A percentile compares a stretch with the other conserved stretches of the same genome.
Evolutionary conservation across 30 jellyfish, hydroid and myxozoan species (phyloP).

Genomic region (Mastigias papua): DNA sequence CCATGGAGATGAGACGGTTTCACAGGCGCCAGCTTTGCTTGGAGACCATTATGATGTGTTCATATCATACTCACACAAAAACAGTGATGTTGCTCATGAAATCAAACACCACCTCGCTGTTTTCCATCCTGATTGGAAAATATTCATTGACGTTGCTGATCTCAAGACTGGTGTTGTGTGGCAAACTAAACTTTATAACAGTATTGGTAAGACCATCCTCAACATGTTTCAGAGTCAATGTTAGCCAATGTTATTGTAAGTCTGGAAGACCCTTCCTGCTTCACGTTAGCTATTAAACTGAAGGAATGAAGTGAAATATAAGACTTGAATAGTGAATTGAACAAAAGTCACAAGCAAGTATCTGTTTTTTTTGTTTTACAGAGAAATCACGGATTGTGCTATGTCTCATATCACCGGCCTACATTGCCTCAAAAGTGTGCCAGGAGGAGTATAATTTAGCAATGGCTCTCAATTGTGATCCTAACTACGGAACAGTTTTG

Average conservation of each 20-base stretch:
- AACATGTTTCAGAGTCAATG: too few relatives aligned
- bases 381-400: conserved; percentile 75
- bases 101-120: conserved; percentile 35
- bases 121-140: conserved; percentile 77
- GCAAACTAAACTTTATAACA: conserved; percentile 86
- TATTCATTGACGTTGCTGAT: conserved; percentile 82
- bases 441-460: conserved; percentile 96
- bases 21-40: background rate
- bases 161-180: conserved; percentile 89
- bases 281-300: too few relatives aligned
- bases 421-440: conserved; percentile 88
- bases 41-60: conserved; percentile 79
- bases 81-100: conserved; percentile 64
- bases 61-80: conserved; percentile 86
- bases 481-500: conserved; percentile 63
- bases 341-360: too few relatives aligned
- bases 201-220: conserved; percentile 75
- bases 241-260: too few relatives aligned
- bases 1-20: background rate
- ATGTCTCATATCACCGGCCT: conserved; percentile 78
- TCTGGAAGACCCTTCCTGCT: too few relatives aligned
- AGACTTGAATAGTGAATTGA: too few relatives aligned
- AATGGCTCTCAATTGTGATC: conserved; percentile 74
- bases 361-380: background rate
- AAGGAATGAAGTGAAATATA: too few relatives aligned